Evolutionary conservation across 1,140 invertebrate species (phyloP), one percentile per base, ranked within the genome.

Genomic region (Bemisia tabaci): DNA sequence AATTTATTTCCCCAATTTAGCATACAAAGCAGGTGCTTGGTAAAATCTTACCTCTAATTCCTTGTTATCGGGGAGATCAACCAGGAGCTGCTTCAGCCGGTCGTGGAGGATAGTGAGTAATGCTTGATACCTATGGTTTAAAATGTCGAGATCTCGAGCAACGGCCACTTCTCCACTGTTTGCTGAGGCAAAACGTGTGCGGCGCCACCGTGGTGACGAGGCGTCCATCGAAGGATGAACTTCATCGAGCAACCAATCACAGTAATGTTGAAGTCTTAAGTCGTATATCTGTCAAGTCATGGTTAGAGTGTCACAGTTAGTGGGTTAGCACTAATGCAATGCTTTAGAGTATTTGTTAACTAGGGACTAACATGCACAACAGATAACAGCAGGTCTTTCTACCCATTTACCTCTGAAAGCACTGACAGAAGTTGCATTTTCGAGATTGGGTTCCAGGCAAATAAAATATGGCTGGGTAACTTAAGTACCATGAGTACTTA

Each of bases 211-310:
- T 24, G 59, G 77, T 12, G 80, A 75, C 25, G 78, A 80, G 22
- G 82, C 85, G 77, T 92, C 90, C 72, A 91, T 76, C 68, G 87
- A 90, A 2, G 90, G 92, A 74, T 93, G 91, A 26, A 89, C 83
- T 71, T 92, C 90, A 75, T 92, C 89, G 73, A 96, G 84, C 63
- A 95, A 79, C 79, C 86, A 89, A 73, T 95, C 92, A 71, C 87
- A 84, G 80, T 92, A 98, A 68, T 90, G 87, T 78, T 90, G 87
- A 75, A 96, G 87, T 73, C 87, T 82, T 73, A 87, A 85, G 74
- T 92, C 89, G 81, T 94, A 93, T 75, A 93, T 94, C 91, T 94
- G 85, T 63, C 27, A 59, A 60, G 24, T 61, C 17, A 74, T 74
- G 69, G 76, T 78, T 78, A 79, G 74, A 75, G 73, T 74, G 75